phyloP scores from a whole-genome alignment of 2,113 vertebrate genomes.

The Ictalurus furcatus region DNA sequence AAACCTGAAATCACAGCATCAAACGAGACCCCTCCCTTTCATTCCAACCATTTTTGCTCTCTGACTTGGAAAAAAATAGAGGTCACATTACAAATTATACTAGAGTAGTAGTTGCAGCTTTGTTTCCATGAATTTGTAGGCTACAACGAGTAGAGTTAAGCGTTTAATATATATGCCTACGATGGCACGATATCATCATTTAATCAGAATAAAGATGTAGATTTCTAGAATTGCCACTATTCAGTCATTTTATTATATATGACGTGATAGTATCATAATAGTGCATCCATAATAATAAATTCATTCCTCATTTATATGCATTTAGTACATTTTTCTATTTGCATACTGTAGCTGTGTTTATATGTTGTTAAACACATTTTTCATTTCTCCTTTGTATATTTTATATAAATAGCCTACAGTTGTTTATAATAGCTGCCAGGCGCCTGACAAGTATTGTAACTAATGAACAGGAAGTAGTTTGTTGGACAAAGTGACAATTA shows the following conservation, averaged over 20 bases:
- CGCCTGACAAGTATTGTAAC: background rate
- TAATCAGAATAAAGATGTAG: background rate
- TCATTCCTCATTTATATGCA: background rate
- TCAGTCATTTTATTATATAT: background rate
- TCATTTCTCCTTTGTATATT: background rate
- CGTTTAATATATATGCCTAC: too few relatives aligned
- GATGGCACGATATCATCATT: too few relatives aligned
- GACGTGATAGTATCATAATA: background rate
- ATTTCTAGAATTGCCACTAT: background rate
- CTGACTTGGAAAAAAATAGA: conserved; percentile 22
- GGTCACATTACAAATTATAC: background rate
- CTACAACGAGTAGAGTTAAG: too few relatives aligned
- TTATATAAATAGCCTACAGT: background rate
- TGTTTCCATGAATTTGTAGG: too few relatives aligned
- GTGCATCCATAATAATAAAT: background rate
- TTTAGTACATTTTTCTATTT: background rate
- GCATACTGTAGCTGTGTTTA: background rate
- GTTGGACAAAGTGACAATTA: background rate
- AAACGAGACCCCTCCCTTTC: conserved; percentile 39
- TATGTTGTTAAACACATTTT: background rate
- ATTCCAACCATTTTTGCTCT: conserved; percentile 45
- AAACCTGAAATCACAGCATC: conserved; percentile 55
- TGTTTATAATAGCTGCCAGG: background rate
- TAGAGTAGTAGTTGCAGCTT: background rate
- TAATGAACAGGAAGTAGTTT: background rate